Conservation (phyloP, 2,888 invertebrate species). For the Cyaniris semiargus region DNA sequence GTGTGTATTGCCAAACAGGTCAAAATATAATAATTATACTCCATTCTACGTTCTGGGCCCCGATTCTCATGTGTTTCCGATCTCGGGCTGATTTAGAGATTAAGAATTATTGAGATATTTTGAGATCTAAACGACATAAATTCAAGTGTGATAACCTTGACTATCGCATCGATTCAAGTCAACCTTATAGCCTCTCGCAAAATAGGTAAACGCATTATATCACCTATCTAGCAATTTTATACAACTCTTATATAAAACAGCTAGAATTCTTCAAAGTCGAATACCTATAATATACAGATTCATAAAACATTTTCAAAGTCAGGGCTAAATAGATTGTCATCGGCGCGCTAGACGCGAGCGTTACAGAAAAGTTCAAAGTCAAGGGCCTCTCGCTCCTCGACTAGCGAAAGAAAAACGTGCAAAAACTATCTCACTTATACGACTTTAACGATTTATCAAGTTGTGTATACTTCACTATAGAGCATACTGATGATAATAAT, state of each 20-base stretch:
- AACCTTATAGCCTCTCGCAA: too few species aligned
- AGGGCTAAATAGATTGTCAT: conserved; percentile 31
- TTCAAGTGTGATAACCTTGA: too few species aligned
- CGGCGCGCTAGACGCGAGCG: conserved; percentile 22
- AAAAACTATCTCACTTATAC: neutral
- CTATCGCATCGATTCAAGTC: too few species aligned
- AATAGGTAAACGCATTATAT: neutral
- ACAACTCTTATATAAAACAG: neutral
- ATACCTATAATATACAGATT: neutral
- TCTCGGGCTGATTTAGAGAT: too few species aligned
- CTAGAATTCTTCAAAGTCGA: neutral
- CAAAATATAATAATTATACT: too few species aligned
- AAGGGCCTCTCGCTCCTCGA: conserved; percentile 13
- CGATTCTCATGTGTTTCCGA: too few species aligned
- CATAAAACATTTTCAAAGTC: conserved; percentile 4
- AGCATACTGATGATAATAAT: too few species aligned
- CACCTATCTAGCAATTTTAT: too few species aligned
- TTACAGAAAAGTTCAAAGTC: conserved; percentile 28
- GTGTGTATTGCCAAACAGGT: too few species aligned
- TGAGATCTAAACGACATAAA: too few species aligned
- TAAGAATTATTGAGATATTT: too few species aligned
- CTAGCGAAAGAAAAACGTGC: conserved; percentile 29
- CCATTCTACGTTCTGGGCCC: too few species aligned
- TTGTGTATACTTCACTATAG: neutral
- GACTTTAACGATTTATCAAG: neutral